Conservation (phyloP, 2,113 vertebrate species). For the Rhagologus leucostigma region DNA sequence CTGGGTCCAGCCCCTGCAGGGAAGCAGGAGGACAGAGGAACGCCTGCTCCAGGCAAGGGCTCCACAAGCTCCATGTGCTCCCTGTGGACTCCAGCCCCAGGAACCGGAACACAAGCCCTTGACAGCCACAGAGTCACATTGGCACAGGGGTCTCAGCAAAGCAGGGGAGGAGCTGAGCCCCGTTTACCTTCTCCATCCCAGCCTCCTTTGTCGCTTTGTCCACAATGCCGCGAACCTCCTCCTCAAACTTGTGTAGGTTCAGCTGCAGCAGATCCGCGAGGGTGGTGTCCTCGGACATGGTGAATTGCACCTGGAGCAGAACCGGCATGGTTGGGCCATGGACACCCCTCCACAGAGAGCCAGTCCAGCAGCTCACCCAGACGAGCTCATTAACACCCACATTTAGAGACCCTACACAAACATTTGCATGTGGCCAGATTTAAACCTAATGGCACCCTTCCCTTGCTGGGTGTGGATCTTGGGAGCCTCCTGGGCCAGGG, state of each 20-base stretch:
- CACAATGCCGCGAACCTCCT: slow-evolving; percentile 74
- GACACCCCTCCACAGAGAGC: fast-evolving
- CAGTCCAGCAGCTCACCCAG: background rate
- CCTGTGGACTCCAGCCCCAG: background rate
- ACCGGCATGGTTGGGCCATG: fast-evolving
- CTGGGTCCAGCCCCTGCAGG: fast-evolving
- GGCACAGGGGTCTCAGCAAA: background rate
- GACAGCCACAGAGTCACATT: background rate
- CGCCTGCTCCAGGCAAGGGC: fast-evolving
- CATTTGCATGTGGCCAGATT: background rate
- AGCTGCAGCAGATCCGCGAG: slow-evolving; percentile 72
- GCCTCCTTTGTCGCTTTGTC: slow-evolving; percentile 77
- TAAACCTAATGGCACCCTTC: background rate
- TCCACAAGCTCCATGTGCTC: fast-evolving
- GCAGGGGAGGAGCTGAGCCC: background rate
- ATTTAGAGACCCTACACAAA: background rate
- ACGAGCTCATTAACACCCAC: fast-evolving
- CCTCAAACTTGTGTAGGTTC: slow-evolving; percentile 73
- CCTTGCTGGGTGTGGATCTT: background rate
- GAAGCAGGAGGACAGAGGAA: background rate
- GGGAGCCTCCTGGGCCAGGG: background rate
- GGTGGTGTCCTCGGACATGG: slow-evolving; percentile 73
- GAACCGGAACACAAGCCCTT: fast-evolving
- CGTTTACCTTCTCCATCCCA: slow-evolving; percentile 74
- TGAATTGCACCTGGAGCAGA: slow-evolving; percentile 75